These are phyloP conservation scores for Chamaea fasciata DNA, from an alignment of 2,113 vertebrate species.

Conservation along the genomic window DNA sequence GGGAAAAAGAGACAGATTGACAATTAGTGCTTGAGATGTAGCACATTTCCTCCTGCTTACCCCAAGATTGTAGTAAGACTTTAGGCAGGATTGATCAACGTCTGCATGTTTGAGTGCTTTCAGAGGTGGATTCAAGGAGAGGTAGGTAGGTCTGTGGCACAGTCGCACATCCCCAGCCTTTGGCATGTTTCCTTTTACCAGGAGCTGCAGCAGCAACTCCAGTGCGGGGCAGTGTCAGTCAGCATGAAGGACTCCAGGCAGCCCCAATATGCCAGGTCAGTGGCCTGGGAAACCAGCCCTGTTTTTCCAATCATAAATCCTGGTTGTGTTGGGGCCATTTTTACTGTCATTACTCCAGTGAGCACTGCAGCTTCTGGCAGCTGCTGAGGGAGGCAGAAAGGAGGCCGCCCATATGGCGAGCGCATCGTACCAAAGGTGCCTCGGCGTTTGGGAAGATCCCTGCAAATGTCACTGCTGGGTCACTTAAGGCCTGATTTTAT, in stretches of 20 bases:
- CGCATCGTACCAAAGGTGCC: fast-evolving
- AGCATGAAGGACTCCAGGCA: background rate
- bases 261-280: background rate
- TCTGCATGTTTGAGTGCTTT: background rate
- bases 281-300: background rate
- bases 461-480: background rate
- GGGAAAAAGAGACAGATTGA: background rate
- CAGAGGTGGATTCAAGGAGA: background rate
- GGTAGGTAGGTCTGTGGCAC: background rate
- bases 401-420: background rate
- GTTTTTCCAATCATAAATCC: background rate
- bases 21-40: background rate
- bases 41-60: background rate
- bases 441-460: background rate
- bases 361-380: background rate
- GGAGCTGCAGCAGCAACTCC: background rate
- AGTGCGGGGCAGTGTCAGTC: background rate
- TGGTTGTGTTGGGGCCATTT: background rate
- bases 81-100: background rate
- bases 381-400: background rate
- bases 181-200: fast-evolving
- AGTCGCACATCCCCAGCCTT: fast-evolving
- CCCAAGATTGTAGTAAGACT: background rate
- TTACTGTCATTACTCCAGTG: background rate
- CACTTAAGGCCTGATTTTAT: constrained; percentile 1